Conservation (phyloP, 2,888 invertebrate species). For the Norana najaformis region DNA sequence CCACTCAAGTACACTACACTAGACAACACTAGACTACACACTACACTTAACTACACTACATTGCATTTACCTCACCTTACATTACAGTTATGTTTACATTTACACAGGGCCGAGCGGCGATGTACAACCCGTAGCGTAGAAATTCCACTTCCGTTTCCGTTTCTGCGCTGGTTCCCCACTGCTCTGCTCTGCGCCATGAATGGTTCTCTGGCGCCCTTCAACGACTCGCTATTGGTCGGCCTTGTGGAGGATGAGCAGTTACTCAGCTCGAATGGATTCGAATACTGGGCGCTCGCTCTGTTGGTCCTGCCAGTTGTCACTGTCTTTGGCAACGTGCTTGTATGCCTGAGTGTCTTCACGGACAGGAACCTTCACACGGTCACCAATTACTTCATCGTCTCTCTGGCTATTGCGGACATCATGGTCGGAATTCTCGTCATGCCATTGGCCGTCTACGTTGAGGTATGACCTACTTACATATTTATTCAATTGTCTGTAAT, state of each 20-base stretch:
- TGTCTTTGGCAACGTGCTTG: constrained; percentile 93
- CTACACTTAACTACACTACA: too few species aligned
- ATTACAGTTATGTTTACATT: too few species aligned
- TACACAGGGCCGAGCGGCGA: too few species aligned
- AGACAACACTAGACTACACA: too few species aligned
- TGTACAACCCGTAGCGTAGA: neutral
- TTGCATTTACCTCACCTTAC: too few species aligned
- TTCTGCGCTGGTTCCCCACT: too few species aligned
- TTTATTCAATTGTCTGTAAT: constrained; percentile 85
- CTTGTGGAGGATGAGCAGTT: neutral
- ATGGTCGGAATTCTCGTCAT: constrained; percentile 95
- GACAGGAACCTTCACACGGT: constrained; percentile 91
- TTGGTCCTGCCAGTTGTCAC: constrained; percentile 82
- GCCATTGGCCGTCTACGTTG: constrained; percentile 97
- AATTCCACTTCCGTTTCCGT: neutral
- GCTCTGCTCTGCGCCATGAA: too few species aligned
- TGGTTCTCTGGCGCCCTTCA: neutral
- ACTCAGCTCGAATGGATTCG: neutral
- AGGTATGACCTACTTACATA: constrained; percentile 74
- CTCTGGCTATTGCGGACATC: constrained; percentile 91
- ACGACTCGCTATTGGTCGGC: neutral
- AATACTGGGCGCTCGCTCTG: constrained; percentile 62
- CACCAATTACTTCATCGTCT: constrained; percentile 99
- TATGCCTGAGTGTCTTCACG: constrained; percentile 85
- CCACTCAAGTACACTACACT: too few species aligned